These are phyloP conservation scores for Oncorhynchus tshawytscha DNA, from an alignment of 2,113 vertebrate genomes.

Conservation along the genomic window DNA sequence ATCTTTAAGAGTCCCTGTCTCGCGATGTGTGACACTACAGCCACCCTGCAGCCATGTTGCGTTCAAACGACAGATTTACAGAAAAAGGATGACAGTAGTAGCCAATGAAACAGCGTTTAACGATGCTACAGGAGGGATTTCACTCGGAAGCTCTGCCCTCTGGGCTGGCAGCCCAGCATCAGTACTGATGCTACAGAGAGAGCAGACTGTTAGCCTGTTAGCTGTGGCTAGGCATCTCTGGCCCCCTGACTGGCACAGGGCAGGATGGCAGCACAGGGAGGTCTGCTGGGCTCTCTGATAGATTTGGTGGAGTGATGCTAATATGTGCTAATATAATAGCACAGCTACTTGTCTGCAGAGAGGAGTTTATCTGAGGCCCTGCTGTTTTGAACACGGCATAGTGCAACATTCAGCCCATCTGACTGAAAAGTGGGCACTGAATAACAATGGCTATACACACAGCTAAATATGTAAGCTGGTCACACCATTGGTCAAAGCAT, in stretches of 20 bases:
- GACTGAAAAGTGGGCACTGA: no score
- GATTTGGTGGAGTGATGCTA: no score
- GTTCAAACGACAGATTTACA: background rate
- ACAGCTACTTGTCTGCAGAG: background rate
- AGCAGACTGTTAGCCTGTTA: no score
- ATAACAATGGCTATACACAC: no score
- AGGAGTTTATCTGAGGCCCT: no score
- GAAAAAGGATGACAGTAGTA: background rate
- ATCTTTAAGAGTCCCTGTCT: background rate
- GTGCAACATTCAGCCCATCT: no score
- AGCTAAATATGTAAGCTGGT: no score
- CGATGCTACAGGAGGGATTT: slow-evolving; percentile 35
- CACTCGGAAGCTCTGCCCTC: slow-evolving; percentile 36
- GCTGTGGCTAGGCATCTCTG: background rate
- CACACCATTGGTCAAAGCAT: no score
- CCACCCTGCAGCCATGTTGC: background rate
- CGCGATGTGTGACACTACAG: background rate
- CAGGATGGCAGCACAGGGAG: background rate
- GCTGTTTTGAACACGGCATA: no score
- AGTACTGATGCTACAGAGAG: background rate
- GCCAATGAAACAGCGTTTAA: slow-evolving; percentile 17
- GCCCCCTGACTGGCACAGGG: background rate
- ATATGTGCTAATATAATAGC: no score
- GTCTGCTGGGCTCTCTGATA: background rate
- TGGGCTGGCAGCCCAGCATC: slow-evolving; percentile 15